Evolutionary conservation across 2,888 invertebrate genomes (phyloP).

Genomic region (Tipula helvola): DNA sequence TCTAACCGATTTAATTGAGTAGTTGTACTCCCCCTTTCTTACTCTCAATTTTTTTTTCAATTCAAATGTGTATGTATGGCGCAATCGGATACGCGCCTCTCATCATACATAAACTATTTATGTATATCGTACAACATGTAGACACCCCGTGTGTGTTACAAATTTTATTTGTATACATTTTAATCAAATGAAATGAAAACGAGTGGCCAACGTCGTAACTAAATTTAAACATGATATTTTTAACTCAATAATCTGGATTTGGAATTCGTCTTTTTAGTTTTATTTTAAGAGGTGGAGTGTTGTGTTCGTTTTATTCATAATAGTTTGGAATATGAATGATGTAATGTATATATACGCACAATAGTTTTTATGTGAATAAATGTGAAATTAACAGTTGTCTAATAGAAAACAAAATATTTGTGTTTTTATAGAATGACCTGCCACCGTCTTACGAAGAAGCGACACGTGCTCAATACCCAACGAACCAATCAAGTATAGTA

Average conservation of each 20-base stretch:
- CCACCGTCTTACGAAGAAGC: background rate
- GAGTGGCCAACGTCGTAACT: background rate
- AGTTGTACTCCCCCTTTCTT: background rate
- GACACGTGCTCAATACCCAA: background rate
- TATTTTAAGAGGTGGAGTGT: background rate
- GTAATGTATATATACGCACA: background rate
- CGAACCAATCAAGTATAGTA: background rate
- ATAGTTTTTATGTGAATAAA: background rate
- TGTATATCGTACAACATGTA: background rate
- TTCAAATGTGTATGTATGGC: background rate
- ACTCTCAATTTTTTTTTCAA: too few species aligned
- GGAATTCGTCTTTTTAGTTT: background rate
- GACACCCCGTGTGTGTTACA: background rate
- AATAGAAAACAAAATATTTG: background rate
- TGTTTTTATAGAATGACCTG: background rate
- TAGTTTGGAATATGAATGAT: background rate
- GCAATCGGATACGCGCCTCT: background rate
- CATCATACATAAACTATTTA: background rate
- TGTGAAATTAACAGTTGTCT: background rate
- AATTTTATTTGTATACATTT: background rate
- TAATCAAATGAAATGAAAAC: background rate
- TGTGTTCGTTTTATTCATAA: background rate
- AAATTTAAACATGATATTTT: background rate
- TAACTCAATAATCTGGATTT: background rate
- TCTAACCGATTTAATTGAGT: background rate